phyloP scores from a whole-genome alignment of 2,113 vertebrate species.

The Eublepharis macularius region DNA sequence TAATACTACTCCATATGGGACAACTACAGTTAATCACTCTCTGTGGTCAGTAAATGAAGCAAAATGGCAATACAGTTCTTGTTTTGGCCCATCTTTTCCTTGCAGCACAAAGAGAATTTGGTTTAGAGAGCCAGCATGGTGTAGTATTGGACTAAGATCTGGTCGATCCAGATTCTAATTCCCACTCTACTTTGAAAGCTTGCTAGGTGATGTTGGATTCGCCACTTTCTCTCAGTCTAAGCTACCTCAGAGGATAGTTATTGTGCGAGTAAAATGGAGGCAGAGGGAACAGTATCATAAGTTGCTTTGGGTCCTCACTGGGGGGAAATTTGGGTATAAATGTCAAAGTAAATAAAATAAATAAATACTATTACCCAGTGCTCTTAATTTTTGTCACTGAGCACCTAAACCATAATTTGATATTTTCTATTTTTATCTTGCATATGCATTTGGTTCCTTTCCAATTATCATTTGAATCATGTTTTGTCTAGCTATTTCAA shows the following conservation, averaged over 20 bases:
- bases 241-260: no score
- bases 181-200: no score
- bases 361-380: not conserved
- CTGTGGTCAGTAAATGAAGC: not conserved
- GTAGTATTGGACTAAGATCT: no score
- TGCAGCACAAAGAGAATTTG: not conserved
- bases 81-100: not conserved
- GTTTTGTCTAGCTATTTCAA: constrained; percentile 11
- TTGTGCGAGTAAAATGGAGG: no score
- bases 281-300: no score
- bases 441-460: not conserved
- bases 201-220: no score
- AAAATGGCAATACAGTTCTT: not conserved
- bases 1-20: not conserved
- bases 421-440: constrained; percentile 5
- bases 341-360: no score
- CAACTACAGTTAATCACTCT: not conserved
- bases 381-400: not conserved
- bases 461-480: not conserved
- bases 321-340: no score
- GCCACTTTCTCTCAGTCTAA: no score
- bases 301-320: no score
- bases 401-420: not conserved
- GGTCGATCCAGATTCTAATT: no score
- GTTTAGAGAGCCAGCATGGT: no score